phyloP scores from a whole-genome alignment of 1,140 invertebrate genomes.

The Cotesia vestalis region DNA sequence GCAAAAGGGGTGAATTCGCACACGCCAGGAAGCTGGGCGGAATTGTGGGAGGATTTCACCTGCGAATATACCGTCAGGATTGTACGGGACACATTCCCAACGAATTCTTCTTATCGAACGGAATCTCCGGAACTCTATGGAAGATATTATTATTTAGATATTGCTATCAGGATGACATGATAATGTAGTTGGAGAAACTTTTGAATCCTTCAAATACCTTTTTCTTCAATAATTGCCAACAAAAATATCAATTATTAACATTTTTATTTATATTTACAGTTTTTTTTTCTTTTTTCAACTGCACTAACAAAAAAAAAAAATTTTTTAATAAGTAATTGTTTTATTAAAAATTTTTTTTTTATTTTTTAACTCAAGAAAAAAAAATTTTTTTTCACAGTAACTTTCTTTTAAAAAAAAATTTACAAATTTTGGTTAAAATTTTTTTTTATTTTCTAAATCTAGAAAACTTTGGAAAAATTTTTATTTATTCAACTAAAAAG shows the following conservation, averaged over 20 bases:
- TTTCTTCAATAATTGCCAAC: not conserved
- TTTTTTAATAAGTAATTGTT: no score
- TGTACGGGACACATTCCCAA: conserved; percentile 55
- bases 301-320: not conserved
- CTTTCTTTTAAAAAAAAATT: no score
- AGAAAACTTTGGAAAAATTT: no score
- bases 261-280: not conserved
- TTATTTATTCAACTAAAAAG: no score
- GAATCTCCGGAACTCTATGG: conserved; percentile 45
- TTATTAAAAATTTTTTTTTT: no score
- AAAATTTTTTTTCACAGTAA: no score
- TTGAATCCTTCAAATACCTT: not conserved
- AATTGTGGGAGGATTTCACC: conserved; percentile 52
- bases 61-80: conserved; percentile 54
- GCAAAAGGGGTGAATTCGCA: conserved; percentile 27
- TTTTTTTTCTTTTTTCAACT: not conserved
- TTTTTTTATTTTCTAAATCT: no score
- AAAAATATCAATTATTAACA: not conserved
- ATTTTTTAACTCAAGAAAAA: no score
- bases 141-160: conserved; percentile 64
- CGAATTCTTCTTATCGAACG: conserved; percentile 53
- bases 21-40: conserved; percentile 41
- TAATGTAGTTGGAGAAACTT: conserved; percentile 54
- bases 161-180: conserved; percentile 49
- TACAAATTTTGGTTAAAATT: no score